These are phyloP conservation scores for Chionoecetes opilio DNA, from an alignment of 1,140 invertebrate genomes.

Conservation along the genomic window DNA sequence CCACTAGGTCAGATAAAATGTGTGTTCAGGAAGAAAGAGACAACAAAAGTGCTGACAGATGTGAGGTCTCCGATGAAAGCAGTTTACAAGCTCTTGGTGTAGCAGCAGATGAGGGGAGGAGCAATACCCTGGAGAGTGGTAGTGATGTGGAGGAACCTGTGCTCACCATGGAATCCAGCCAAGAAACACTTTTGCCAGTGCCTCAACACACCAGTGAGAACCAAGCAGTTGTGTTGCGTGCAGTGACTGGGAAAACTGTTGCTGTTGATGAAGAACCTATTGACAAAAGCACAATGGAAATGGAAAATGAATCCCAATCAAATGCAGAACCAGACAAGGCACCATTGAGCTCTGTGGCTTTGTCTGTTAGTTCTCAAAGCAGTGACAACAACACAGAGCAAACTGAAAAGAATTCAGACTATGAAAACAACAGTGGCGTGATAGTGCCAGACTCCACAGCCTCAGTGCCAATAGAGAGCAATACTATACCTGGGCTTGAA, in stretches of 20 bases:
- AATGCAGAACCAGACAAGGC: background rate
- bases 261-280: background rate
- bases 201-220: background rate
- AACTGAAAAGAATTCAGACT: background rate
- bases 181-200: background rate
- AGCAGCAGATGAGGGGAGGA: background rate
- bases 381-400: background rate
- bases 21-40: conserved; percentile 54
- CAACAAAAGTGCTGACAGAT: background rate
- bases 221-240: background rate
- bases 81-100: background rate
- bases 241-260: background rate
- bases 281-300: background rate
- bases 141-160: background rate
- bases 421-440: background rate
- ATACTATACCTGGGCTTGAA: conserved; percentile 60
- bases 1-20: conserved; percentile 57
- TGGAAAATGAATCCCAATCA: background rate
- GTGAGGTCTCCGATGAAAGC: background rate
- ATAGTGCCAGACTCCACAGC: background rate
- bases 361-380: background rate
- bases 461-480: conserved; percentile 39
- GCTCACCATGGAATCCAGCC: background rate
- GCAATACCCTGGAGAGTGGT: background rate
- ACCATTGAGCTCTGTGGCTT: background rate